Percentiles rank a stretch among this genome's conserved stretches.
These are phyloP conservation scores for Rhinolophus ferrumequinum DNA, from an alignment of 2,113 vertebrate species.

Conservation along the genomic window DNA sequence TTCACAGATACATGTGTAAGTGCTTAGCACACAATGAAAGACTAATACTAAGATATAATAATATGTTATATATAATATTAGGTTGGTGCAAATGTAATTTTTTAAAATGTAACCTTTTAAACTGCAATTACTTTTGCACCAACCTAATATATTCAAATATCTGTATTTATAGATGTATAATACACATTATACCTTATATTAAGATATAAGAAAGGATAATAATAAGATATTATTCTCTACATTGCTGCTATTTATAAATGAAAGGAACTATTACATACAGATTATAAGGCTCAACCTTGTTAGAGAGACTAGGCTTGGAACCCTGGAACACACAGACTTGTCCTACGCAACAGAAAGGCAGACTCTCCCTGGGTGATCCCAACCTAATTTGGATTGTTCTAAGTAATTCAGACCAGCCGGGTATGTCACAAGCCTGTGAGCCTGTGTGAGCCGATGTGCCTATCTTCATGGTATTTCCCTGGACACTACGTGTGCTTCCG, in stretches of 20 bases:
- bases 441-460: not conserved
- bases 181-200: not conserved
- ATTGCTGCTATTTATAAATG: not conserved
- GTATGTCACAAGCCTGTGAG: not conserved
- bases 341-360: not conserved
- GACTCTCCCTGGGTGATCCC: not conserved
- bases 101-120: too few species aligned
- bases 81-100: too few species aligned
- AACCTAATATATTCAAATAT: not conserved
- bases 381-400: not conserved
- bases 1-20: constrained; percentile 28
- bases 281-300: not conserved
- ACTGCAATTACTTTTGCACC: too few species aligned
- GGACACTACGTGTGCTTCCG: not conserved
- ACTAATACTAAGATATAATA: not conserved
- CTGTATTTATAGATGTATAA: not conserved
- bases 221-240: not conserved
- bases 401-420: not conserved
- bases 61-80: too few species aligned
- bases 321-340: not conserved
- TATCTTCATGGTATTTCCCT: not conserved
- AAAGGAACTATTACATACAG: not conserved
- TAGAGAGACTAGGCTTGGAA: not conserved
- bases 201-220: not conserved
- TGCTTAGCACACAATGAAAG: not conserved